Base-by-base conservation (phyloP, 2,888 invertebrate species). In the Alsophila aescularia region DNA sequence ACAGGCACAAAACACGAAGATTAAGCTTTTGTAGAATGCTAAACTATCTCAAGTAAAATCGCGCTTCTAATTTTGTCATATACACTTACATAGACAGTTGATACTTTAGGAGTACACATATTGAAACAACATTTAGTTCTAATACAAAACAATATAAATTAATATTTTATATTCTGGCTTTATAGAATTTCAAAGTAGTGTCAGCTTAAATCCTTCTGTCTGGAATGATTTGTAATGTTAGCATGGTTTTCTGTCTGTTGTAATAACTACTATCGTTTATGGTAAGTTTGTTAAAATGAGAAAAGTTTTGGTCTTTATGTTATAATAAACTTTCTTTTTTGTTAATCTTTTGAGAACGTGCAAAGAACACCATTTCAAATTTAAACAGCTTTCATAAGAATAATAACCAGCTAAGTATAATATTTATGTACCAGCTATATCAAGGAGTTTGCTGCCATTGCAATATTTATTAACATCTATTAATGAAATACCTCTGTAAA, bases 11-110 rank as follows among this genome's bases (percentile, higher is more conserved):
- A 44, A 80, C 75, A 74, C 73, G 61, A 65, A 60, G 60, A 59
- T 66, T 66, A 75, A 44, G 81, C 83, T 86, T 83, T 48, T 59
- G 77, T 84, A 85, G 75, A 69, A 62, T 58, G 70, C 70, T 72
- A 68, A 62, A 52, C 42, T 27, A 35, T 47, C 49, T 43, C 39
- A 37, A 58, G 24, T 43, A 18, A 57, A 50, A 24, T 62, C 52
- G 55, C 49, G 58, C 61, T 64, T 64, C 42, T 54, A 57, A 55
- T 52, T 29, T 31, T 42, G 45, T 39, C 61, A 60, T 57, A 53
- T 15, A 58, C 47, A 60, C 47, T 58, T 44, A 53, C 43, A 51
- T 48, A 29, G 35, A 55, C 50, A 36, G 31, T 53, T 48, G 47
- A 37, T 57, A 52, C 53, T 48, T 51, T 55, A 60, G 59, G 55